A percentile compares a stretch with the other conserved stretches of the same genome.
phyloP scores from a whole-genome alignment of 2,113 vertebrate genomes.

The Paramormyrops kingsleyae region DNA sequence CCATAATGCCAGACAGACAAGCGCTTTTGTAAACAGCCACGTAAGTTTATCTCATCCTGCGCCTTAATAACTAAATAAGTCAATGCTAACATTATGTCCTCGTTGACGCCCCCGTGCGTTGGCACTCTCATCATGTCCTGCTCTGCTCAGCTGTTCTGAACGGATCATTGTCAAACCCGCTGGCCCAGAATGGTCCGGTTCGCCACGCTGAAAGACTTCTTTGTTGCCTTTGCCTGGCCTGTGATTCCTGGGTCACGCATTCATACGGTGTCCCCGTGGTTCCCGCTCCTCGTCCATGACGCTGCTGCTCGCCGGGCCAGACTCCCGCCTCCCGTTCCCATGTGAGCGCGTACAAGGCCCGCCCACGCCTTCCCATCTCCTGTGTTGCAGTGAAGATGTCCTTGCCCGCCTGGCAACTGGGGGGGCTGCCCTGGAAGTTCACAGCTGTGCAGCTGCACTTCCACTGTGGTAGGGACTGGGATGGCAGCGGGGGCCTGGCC shows the following conservation, averaged over 20 bases:
- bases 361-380: not conserved
- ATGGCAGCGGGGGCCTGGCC: conserved; percentile 33
- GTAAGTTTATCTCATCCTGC: not conserved
- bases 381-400: conserved; percentile 63
- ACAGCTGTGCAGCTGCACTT: conserved; percentile 77
- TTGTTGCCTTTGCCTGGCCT: not conserved
- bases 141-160: not conserved
- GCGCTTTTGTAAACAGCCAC: not conserved
- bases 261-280: not conserved
- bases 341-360: not conserved
- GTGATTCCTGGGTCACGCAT: not conserved
- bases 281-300: not conserved
- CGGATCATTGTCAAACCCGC: not conserved
- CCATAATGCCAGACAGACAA: not conserved
- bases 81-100: not conserved
- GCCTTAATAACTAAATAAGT: not conserved
- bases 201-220: not conserved
- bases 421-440: conserved; percentile 69
- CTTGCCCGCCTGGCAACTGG: conserved; percentile 62
- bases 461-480: conserved; percentile 71
- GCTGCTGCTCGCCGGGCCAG: not conserved
- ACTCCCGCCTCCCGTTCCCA: not conserved
- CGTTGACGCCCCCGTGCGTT: not conserved
- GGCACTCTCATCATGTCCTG: not conserved
- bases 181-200: not conserved